Evolutionary conservation across 2,113 vertebrate genomes (phyloP).

Genomic region (Oncorhynchus mykiss): DNA sequence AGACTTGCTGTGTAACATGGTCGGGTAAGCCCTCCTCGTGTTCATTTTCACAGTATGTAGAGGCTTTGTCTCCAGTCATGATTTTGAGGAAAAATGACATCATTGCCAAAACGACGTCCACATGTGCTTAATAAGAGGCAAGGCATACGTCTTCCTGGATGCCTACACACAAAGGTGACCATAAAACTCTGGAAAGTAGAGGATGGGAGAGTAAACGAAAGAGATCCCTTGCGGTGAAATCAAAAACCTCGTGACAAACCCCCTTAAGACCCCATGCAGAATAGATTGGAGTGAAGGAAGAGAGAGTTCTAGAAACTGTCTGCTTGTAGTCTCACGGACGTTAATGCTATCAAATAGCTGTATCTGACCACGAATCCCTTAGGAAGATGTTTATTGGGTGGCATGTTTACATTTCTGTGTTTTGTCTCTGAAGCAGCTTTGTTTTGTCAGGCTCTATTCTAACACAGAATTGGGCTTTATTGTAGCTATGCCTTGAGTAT

Average conservation of each 20-base stretch:
- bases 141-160: constrained; percentile 4
- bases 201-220: constrained; percentile 27
- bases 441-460: constrained; percentile 24
- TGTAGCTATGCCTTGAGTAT: neutral
- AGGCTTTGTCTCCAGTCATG: constrained; percentile 29
- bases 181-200: constrained; percentile 14
- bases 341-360: constrained; percentile 12
- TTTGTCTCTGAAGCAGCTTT: constrained; percentile 25
- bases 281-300: neutral
- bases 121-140: constrained; percentile 22
- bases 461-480: neutral
- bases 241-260: too few relatives aligned
- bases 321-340: neutral
- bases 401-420: constrained; percentile 20
- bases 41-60: constrained; percentile 24
- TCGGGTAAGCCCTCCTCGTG: neutral
- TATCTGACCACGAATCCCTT: constrained; percentile 20
- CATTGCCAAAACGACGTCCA: constrained; percentile 12
- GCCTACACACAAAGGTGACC: neutral
- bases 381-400: constrained; percentile 4
- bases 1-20: neutral
- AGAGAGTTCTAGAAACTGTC: too few relatives aligned
- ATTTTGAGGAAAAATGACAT: constrained; percentile 27
- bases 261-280: neutral
- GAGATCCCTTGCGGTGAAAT: neutral